Conservation (phyloP, 2,113 vertebrate species). For the Geococcyx californianus region DNA sequence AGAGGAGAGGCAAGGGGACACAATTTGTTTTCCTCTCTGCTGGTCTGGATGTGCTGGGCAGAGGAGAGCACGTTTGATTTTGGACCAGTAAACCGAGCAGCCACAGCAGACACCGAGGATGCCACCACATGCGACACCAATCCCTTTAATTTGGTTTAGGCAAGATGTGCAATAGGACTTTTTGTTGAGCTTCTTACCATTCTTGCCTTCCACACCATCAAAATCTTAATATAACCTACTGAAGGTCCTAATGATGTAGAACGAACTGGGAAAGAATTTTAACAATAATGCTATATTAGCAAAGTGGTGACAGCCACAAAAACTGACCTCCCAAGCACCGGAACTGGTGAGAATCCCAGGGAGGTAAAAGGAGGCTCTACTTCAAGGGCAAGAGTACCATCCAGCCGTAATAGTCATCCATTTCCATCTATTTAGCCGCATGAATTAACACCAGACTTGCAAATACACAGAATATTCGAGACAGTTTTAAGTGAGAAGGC, state of each 20-base stretch:
- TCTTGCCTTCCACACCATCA: not conserved
- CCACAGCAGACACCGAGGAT: not conserved
- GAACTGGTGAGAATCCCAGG: not conserved
- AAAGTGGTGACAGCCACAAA: not conserved
- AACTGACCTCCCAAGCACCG: not conserved
- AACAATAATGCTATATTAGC: not conserved
- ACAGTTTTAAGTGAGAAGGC: not conserved
- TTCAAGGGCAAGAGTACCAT: not conserved
- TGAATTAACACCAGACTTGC: not conserved
- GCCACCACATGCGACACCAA: not conserved
- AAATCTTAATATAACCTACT: not conserved
- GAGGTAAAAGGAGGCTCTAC: not conserved
- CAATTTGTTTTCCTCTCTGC: not conserved
- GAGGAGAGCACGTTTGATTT: not conserved
- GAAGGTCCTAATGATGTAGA: not conserved
- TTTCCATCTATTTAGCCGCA: not conserved
- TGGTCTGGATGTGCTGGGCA: not conserved
- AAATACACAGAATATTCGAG: not conserved
- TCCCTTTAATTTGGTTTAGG: not conserved
- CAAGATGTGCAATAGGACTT: not conserved
- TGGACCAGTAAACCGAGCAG: slow-evolving; percentile 7
- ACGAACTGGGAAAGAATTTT: not conserved
- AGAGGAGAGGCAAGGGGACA: not conserved
- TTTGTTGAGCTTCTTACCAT: not conserved
- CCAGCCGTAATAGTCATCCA: not conserved